Base-by-base conservation (phyloP, 2,113 vertebrate genomes). In the Nothobranchius kuhntae region DNA sequence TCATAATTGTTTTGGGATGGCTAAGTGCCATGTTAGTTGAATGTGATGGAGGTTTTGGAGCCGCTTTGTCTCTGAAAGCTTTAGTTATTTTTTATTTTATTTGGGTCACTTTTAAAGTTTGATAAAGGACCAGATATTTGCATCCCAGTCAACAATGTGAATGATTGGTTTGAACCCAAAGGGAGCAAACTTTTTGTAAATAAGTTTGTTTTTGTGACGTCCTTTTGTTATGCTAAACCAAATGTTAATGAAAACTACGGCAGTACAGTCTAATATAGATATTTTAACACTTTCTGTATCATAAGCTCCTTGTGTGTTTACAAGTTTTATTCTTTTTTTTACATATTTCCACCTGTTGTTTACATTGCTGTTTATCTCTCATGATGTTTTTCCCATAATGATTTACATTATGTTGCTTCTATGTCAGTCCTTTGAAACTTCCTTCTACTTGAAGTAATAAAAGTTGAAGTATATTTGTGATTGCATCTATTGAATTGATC, bases 71-170 rank as follows among this genome's bases (percentile, higher is more conserved):
- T 11, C 24, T 65, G 30, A 77, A 67, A 67, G 61, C 70, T 73
- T 47, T 51, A 51, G 9, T 51, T 8, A 21, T 65, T 77, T 50
- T 75, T 67, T 46, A 35, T 50, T 75, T 67, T 46, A 35, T 67
- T 65, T 74, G 42, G 65, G 54, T 62, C 75, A 59, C 62, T 65
- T 44, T 80, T 54, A 26, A 36, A 65, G 66, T 75, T 80, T 86
- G 65, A 73, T 66, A 65, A 82, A 75, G 73, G 78, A 82, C 38
- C 68, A 45, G 75, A 56, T 81, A 86, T 79, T 71, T 71, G 78
- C 80, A 86, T 89, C 85, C 88, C 89, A 73, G 70, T 80, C 55
- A 62, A 80, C 74, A 91, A 91, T 91, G 90, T 91, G 90, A 91
- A 91, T 61, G 70, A 61, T 68, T 65, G 79, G 66, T 85, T 79